Evolutionary conservation across 2,888 invertebrate species (phyloP).

Genomic region (Noctua pronuba): DNA sequence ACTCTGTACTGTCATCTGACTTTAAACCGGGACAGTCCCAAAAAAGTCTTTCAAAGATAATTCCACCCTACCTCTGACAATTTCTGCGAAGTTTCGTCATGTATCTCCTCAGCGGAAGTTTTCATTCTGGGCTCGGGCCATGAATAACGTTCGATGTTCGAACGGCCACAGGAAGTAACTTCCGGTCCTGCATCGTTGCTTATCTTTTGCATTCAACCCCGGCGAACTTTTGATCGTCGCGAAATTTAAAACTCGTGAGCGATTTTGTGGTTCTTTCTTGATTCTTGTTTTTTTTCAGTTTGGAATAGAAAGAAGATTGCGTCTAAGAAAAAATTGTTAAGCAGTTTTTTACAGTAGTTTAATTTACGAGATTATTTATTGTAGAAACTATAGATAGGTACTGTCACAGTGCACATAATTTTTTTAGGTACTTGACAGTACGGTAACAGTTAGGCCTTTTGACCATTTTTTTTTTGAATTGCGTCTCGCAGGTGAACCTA

Average conservation of each 20-base stretch:
- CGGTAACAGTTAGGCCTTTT: background rate
- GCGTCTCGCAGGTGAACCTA: no score
- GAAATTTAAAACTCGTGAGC: slow-evolving; percentile 74
- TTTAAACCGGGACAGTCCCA: background rate
- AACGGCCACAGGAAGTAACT: slow-evolving; percentile 74
- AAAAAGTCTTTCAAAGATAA: background rate
- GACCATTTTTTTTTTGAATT: no score
- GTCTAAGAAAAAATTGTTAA: background rate
- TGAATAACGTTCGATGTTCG: slow-evolving; percentile 78
- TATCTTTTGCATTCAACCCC: slow-evolving; percentile 73
- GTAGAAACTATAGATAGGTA: background rate
- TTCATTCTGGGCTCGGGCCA: slow-evolving; percentile 73
- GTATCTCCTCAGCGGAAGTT: slow-evolving; percentile 75
- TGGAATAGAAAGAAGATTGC: background rate
- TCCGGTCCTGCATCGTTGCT: slow-evolving; percentile 72
- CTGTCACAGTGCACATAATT: no score
- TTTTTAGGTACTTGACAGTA: no score
- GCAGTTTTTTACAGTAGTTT: background rate
- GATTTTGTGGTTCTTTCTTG: slow-evolving; percentile 44
- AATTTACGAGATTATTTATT: background rate
- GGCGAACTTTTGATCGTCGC: slow-evolving; percentile 74
- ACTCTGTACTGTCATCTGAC: background rate
- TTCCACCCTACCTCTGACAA: slow-evolving; percentile 63
- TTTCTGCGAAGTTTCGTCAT: slow-evolving; percentile 76
- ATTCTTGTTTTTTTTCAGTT: slow-evolving; percentile 15